A percentile compares a stretch with the other conserved stretches of the same genome.
phyloP scores from a whole-genome alignment of 2,888 invertebrate species.

The Diplolepis rosae region DNA sequence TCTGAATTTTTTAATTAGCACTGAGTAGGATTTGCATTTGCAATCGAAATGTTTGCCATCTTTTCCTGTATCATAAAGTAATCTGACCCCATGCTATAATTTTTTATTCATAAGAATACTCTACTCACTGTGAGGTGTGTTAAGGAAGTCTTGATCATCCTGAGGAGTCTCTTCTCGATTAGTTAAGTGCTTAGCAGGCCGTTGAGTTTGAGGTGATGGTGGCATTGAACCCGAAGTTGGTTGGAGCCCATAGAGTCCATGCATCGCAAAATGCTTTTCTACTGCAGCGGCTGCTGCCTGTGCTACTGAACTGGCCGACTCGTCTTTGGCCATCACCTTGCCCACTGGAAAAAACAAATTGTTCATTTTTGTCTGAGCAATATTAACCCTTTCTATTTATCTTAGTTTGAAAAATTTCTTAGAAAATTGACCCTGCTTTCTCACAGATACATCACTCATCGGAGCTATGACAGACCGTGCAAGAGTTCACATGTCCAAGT shows the following conservation, averaged over 20 bases:
- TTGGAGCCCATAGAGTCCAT: constrained; percentile 68
- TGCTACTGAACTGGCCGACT: constrained; percentile 61
- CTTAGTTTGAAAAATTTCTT: not conserved
- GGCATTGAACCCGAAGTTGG: constrained; percentile 66
- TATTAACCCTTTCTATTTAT: not conserved
- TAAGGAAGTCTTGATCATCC: constrained; percentile 80
- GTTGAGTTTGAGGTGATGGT: constrained; percentile 71
- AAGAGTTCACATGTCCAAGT: constrained; percentile 25
- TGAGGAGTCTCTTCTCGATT: constrained; percentile 70
- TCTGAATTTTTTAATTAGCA: no score
- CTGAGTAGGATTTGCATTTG: no score
- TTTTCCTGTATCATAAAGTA: no score
- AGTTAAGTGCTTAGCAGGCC: constrained; percentile 65
- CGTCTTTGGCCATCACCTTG: constrained; percentile 69
- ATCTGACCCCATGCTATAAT: no score
- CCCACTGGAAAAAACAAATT: constrained; percentile 58
- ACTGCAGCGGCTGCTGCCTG: constrained; percentile 67
- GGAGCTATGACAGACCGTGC: constrained; percentile 21
- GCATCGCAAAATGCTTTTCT: constrained; percentile 71
- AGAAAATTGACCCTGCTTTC: constrained; percentile 6
- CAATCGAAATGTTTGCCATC: no score
- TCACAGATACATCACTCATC: constrained; percentile 21
- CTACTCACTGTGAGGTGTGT: constrained; percentile 77
- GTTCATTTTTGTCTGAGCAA: not conserved
- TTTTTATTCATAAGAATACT: not conserved